phyloP scores from a whole-genome alignment of 2,888 invertebrate species.

The Diarsia mendica region DNA sequence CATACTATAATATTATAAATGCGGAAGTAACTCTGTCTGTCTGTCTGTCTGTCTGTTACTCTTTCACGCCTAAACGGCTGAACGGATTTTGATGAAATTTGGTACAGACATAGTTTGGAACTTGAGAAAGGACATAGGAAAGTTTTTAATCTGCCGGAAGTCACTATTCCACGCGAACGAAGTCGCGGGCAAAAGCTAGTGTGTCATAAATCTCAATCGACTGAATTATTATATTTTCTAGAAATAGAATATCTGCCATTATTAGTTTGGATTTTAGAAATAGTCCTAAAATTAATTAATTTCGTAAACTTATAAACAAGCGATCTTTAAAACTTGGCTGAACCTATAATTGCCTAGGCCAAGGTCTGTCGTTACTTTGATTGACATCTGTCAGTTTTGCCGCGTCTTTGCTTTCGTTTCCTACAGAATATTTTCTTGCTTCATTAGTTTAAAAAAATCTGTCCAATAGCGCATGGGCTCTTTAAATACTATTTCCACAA shows the following conservation, averaged over 20 bases:
- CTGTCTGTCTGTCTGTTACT: too few relatives aligned
- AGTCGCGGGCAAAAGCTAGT: too few relatives aligned
- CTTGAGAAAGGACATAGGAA: too few relatives aligned
- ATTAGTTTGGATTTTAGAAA: background rate
- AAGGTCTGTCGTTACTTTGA: slow-evolving; percentile 51
- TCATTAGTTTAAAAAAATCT: background rate
- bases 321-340: slow-evolving; percentile 16
- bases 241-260: background rate
- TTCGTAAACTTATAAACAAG: slow-evolving; percentile 14
- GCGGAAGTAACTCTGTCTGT: too few relatives aligned
- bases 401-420: background rate
- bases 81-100: too few relatives aligned
- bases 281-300: background rate
- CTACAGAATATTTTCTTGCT: background rate
- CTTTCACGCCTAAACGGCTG: too few relatives aligned
- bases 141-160: too few relatives aligned
- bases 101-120: too few relatives aligned
- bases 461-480: background rate
- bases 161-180: too few relatives aligned
- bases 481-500: background rate
- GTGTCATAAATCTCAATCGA: background rate
- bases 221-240: background rate
- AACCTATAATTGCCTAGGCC: slow-evolving; percentile 33
- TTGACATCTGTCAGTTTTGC: slow-evolving; percentile 56
- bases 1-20: too few relatives aligned